phyloP scores from a whole-genome alignment of 2,888 invertebrate species.

The Synanthedon andrenaeformis region DNA sequence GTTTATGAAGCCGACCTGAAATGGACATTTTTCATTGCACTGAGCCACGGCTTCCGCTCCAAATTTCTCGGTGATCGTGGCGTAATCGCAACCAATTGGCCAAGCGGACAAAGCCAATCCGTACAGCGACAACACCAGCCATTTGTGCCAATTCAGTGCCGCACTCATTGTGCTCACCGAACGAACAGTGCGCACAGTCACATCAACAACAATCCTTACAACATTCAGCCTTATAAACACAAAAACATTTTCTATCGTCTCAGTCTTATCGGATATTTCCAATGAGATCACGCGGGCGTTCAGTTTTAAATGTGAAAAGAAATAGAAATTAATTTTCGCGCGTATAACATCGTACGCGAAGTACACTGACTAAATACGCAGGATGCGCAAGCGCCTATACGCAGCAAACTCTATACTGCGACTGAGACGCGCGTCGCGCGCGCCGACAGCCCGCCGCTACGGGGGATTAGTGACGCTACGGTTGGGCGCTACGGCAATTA shows the following conservation, averaged over 20 bases:
- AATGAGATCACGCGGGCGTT: neutral
- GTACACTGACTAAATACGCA: neutral
- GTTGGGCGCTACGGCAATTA: conserved; percentile 51
- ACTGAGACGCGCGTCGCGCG: conserved; percentile 40
- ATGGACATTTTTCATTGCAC: conserved; percentile 66
- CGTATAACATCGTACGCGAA: neutral
- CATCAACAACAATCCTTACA: conserved; percentile 26
- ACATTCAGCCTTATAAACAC: conserved; percentile 17
- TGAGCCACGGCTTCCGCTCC: conserved; percentile 65
- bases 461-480: conserved; percentile 43
- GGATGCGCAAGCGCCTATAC: conserved; percentile 36
- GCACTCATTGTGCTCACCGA: conserved; percentile 51
- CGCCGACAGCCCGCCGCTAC: conserved; percentile 17
- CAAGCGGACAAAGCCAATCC: conserved; percentile 69
- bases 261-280: neutral
- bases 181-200: conserved; percentile 38
- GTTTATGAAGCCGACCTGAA: conserved; percentile 42
- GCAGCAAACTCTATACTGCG: conserved; percentile 47
- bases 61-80: conserved; percentile 68
- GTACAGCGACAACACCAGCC: conserved; percentile 65
- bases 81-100: conserved; percentile 68
- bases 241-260: conserved; percentile 11
- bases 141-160: conserved; percentile 67
- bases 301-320: neutral
- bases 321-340: neutral